Percentiles rank a stretch among this genome's conserved stretches.
Evolutionary conservation across 2,888 invertebrate genomes (phyloP).

Genomic region (Temnothorax rugatulus): DNA sequence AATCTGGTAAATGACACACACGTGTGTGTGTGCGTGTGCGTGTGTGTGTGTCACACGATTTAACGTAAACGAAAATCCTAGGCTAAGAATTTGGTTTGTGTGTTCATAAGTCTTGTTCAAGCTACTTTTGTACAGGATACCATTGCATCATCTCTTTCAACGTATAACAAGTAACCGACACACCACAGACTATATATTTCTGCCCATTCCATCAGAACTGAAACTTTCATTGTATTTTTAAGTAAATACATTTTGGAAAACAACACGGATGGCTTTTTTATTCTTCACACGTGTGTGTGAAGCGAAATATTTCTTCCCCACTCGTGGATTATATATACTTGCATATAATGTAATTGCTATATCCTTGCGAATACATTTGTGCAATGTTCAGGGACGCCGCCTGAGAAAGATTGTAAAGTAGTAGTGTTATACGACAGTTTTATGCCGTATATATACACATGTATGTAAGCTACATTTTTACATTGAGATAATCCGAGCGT

Average conservation of each 20-base stretch:
- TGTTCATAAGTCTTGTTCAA: conserved; percentile 79
- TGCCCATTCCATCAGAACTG: conserved; percentile 82
- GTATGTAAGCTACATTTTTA: conserved; percentile 34
- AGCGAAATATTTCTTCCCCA: conserved; percentile 72
- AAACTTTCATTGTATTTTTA: conserved; percentile 82
- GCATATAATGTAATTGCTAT: conserved; percentile 39
- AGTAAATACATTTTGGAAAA: conserved; percentile 83
- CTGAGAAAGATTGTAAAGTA: conserved; percentile 29
- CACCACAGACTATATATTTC: conserved; percentile 78
- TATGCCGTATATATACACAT: conserved; percentile 1
- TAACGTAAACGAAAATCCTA: conserved; percentile 71
- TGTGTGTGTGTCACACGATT: conserved; percentile 58
- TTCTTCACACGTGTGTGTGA: conserved; percentile 74
- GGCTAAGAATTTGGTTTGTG: conserved; percentile 81
- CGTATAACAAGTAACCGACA: conserved; percentile 72
- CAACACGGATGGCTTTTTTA: conserved; percentile 72
- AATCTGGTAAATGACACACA: conserved; percentile 65
- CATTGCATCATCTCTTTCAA: conserved; percentile 78
- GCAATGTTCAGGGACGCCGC: conserved; percentile 34
- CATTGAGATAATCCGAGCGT: conserved; percentile 35
- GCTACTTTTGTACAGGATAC: conserved; percentile 81
- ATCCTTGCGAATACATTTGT: conserved; percentile 41
- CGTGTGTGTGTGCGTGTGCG: conserved; percentile 56
- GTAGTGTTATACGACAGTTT: conserved; percentile 28
- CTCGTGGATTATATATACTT: conserved; percentile 37